A percentile compares a stretch with the other conserved stretches of the same genome.
phyloP scores from a whole-genome alignment of 2,888 invertebrate genomes.

The Acanthosepion pharaonis region DNA sequence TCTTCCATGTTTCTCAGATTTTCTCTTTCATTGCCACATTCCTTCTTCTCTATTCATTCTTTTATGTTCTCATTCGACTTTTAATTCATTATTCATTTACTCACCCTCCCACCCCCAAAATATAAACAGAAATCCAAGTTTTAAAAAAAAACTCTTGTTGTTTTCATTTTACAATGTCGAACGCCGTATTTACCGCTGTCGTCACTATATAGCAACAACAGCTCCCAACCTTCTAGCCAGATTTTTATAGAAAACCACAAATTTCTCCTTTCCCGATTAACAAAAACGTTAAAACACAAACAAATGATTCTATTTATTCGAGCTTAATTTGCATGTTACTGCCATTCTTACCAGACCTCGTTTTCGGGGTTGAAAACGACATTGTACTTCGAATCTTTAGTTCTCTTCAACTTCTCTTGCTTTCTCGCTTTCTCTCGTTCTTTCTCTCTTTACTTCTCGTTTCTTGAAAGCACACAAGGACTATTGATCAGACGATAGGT shows the following conservation, averaged over 20 bases:
- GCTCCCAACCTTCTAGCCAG: neutral
- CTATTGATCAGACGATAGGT: neutral
- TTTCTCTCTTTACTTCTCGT: neutral
- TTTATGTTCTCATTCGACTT: neutral
- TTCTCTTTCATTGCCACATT: neutral
- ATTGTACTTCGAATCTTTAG: neutral
- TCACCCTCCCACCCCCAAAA: neutral
- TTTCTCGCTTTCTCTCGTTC: neutral
- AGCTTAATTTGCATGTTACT: neutral
- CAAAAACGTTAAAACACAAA: neutral
- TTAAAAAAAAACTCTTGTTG: neutral
- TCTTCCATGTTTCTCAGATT: neutral
- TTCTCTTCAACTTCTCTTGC: neutral
- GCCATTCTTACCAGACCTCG: neutral
- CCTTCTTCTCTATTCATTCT: neutral
- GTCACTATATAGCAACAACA: neutral
- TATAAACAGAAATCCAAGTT: neutral
- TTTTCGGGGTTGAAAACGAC: no score
- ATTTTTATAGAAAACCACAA: constrained; percentile 8
- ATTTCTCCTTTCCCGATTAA: neutral
- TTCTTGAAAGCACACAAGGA: neutral
- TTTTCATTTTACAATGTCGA: constrained; percentile 15
- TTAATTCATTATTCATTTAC: neutral
- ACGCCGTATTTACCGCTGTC: neutral
- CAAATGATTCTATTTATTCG: neutral